phyloP scores from a whole-genome alignment of 2,113 vertebrate genomes.

The Antigone vipio region DNA sequence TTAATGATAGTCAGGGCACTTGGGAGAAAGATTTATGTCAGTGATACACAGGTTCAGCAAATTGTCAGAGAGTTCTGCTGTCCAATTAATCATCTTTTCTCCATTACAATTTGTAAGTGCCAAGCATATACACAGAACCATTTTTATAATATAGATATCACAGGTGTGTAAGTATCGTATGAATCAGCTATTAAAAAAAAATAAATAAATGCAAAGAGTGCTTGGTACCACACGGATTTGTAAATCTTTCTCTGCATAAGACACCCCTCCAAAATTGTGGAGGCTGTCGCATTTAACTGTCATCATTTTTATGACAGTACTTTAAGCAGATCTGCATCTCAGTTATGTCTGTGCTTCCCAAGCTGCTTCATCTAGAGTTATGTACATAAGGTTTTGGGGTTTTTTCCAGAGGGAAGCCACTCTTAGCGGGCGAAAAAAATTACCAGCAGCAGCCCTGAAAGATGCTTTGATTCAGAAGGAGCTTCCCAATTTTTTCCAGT shows the following conservation, averaged over 20 bases:
- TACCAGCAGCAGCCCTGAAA: neutral
- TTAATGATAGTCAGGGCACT: slow-evolving; percentile 70
- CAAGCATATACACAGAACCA: neutral
- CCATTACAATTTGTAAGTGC: slow-evolving; percentile 19
- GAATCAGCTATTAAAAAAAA: neutral
- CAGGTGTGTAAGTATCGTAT: neutral
- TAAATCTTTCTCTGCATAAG: neutral
- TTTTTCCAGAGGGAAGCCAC: neutral
- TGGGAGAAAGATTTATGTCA: slow-evolving; percentile 70
- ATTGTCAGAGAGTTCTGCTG: slow-evolving; percentile 49
- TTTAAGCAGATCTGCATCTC: neutral
- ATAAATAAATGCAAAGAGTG: neutral
- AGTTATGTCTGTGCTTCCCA: neutral
- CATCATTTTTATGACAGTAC: neutral
- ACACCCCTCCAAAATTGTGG: neutral
- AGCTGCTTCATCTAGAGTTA: neutral
- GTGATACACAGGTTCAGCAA: slow-evolving; percentile 63
- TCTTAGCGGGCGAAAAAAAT: neutral
- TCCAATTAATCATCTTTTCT: slow-evolving; percentile 60
- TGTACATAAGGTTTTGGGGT: neutral
- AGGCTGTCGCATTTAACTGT: neutral
- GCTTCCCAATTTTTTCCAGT: neutral
- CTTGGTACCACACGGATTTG: neutral
- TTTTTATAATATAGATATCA: slow-evolving; percentile 31
- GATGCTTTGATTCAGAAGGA: neutral